Percentiles rank a stretch among this genome's conserved stretches.
These are phyloP conservation scores for Hemichromis elongatus DNA, from an alignment of 2,113 vertebrate genomes.

Conservation along the genomic window DNA sequence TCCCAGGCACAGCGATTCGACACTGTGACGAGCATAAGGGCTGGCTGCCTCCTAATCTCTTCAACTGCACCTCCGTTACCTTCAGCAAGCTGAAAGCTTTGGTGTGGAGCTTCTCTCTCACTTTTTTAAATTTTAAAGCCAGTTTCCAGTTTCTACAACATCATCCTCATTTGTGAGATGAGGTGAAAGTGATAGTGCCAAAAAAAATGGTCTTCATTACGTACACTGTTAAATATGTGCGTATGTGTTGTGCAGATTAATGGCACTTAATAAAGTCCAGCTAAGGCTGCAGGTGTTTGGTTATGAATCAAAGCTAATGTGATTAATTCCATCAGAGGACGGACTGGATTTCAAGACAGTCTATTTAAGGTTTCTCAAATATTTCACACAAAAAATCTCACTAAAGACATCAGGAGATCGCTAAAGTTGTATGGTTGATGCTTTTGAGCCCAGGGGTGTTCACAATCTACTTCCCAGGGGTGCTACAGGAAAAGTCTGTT, in stretches of 20 bases:
- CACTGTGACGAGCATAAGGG: slow-evolving; percentile 96
- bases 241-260: not conserved
- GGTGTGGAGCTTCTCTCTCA: slow-evolving; percentile 66
- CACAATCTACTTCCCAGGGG: not conserved
- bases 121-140: not conserved
- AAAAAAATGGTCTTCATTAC: not conserved
- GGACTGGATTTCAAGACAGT: not conserved
- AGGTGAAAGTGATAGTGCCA: not conserved
- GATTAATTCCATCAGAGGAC: not conserved
- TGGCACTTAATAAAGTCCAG: not conserved
- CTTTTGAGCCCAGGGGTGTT: not conserved
- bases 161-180: not conserved
- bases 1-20: slow-evolving; percentile 84
- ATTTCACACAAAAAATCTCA: not conserved
- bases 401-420: not conserved
- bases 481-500: not conserved
- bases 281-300: not conserved
- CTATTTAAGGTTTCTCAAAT: not conserved
- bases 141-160: not conserved
- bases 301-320: not conserved
- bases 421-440: not conserved
- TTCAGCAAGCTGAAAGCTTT: slow-evolving; percentile 84
- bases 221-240: not conserved
- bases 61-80: slow-evolving; percentile 87
- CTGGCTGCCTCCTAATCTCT: slow-evolving; percentile 91